Evolutionary conservation across 2,113 vertebrate genomes (phyloP).

Genomic region (Stictonetta naevosa): DNA sequence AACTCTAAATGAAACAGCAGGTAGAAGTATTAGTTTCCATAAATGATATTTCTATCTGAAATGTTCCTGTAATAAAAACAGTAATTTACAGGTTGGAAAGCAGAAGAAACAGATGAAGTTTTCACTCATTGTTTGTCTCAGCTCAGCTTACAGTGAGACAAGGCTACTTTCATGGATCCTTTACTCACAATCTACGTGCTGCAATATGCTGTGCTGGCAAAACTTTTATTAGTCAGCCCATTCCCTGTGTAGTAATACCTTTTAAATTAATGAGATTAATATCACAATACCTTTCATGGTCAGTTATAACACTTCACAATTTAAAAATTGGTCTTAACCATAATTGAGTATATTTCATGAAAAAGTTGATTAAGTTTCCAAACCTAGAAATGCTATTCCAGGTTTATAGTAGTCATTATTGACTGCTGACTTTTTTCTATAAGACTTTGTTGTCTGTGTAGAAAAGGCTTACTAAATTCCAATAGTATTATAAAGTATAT

Average conservation of each 20-base stretch:
- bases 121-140: neutral
- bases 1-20: neutral
- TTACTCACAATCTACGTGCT: neutral
- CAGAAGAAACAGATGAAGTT: neutral
- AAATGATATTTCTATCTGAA: neutral
- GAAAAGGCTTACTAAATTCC: neutral
- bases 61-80: neutral
- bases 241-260: neutral
- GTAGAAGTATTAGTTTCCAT: neutral
- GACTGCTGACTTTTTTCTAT: neutral
- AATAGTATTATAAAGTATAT: neutral
- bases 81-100: neutral
- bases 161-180: neutral
- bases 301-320: neutral
- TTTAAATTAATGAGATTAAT: neutral
- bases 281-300: neutral
- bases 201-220: neutral
- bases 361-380: neutral
- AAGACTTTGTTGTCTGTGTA: neutral
- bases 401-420: neutral
- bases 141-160: neutral
- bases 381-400: neutral
- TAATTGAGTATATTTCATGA: fast-evolving
- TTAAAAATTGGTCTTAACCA: neutral
- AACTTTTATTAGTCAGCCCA: neutral